These are phyloP conservation scores for Neomorphus geoffroyi DNA, from an alignment of 2,797 vertebrate species.

Conservation along the genomic window DNA sequence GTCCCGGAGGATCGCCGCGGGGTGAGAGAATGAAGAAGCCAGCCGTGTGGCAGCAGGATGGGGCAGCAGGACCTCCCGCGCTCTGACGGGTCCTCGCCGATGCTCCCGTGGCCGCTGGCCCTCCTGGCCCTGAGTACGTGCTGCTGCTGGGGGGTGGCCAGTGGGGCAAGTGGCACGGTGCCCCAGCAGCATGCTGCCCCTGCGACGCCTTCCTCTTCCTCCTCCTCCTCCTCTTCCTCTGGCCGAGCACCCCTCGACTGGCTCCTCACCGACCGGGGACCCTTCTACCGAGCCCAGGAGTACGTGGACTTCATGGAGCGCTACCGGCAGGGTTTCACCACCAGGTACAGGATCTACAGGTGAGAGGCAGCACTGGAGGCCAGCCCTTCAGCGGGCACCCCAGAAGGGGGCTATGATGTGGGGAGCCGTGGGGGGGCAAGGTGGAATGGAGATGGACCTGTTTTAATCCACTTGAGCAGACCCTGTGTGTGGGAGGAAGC, in stretches of 20 bases:
- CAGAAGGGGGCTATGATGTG: fast-evolving
- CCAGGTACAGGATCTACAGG: constrained; percentile 99
- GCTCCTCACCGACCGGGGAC: constrained; percentile 95
- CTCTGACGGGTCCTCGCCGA: constrained; percentile 87
- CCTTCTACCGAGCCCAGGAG: constrained; percentile 93
- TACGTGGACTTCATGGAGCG: constrained; percentile 94
- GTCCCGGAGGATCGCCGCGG: constrained; percentile 49
- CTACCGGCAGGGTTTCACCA: constrained; percentile 95
- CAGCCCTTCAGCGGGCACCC: fast-evolving
- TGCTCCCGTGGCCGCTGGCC: constrained; percentile 84
- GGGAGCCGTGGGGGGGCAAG: fast-evolving
- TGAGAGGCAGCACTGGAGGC: constrained; percentile 65
- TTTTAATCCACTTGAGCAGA: fast-evolving
- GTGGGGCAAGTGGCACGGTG: constrained; percentile 24
- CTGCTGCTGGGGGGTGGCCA: constrained; percentile 54
- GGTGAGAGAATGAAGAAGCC: constrained; percentile 95
- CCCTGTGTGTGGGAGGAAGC: fast-evolving
- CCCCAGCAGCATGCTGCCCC: constrained; percentile 82
- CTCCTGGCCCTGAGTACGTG: constrained; percentile 82
- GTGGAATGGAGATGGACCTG: fast-evolving
- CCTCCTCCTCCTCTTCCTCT: constrained; percentile 48
- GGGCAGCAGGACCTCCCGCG: constrained; percentile 83
- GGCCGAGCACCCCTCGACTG: constrained; percentile 89
- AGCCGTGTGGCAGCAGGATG: constrained; percentile 90
- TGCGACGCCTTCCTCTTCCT: constrained; percentile 57